Evolutionary conservation across 1,140 invertebrate species (phyloP), one percentile per base, ranked within the genome.

Genomic region (Euura saliciscinereae): DNA sequence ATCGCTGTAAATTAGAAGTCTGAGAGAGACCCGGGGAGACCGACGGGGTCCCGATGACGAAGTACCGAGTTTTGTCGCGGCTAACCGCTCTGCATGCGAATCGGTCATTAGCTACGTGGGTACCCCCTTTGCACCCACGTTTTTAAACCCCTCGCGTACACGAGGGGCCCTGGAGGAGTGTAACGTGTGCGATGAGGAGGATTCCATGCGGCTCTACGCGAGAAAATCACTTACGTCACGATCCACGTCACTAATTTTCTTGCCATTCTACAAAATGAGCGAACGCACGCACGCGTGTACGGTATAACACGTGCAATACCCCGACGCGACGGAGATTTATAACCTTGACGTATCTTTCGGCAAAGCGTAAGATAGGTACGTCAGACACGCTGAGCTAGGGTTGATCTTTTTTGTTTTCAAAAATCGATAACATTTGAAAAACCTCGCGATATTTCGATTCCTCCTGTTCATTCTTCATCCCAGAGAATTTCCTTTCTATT

Each of bases 1-100:
- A 80, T 80, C 77, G 73, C 73, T 69, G 45, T 68, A 76, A 76
- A 79, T 76, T 76, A 78, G 72, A 70, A 46, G 69, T 43, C 7
- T 45, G 45, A 51, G 66, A 45, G 65, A 13, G 46, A 45, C 11
- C 65, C 42, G 44, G 28, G 46, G 64, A 75, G 59, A 44, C 64
- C 51, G 43, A 42, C 45, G 11, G 73, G 67, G 59, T 66, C 66
- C 59, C 46, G 11, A 44, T 70, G 69, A 59, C 59, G 69, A 69
- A 68, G 28, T 10, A 68, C 10, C 44, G 65, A 64, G 42, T 42
- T 69, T 69, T 43, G 73, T 69, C 28, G 51, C 45, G 68, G 51
- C 51, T 59, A 59, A 59, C 51, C 51, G 3, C 8, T 11, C 28
- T 71, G 66, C 77, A 79, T 76, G 78, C 78, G 72, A 79, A 76